Base-by-base conservation (phyloP, 2,888 invertebrate species). In the Fissipunctia ypsillon region DNA sequence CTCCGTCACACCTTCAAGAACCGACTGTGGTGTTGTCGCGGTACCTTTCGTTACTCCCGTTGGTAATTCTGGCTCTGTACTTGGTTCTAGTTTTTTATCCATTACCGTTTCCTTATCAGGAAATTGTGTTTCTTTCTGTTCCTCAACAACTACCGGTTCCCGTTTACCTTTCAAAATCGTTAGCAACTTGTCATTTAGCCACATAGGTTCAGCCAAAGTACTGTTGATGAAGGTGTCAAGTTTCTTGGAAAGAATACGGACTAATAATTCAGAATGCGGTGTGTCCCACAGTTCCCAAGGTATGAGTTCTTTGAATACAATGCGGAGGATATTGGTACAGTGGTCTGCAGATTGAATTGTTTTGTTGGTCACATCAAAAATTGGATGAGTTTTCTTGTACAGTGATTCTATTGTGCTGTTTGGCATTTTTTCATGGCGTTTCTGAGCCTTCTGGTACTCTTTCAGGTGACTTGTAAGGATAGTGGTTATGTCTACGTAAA, bases 231-330 rank as follows among this genome's bases (percentile, higher is more conserved):
- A 96, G 28, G 89, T 90, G 68, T 97, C 95, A 1, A 97, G 91
- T 84, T 96, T 97, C 87, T 97, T 97, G 0, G 97, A 96, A 65
- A 97, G 84, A 78, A 97, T 97, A 54, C 97, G 96, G 7, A 97
- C 95, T 6, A 97, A 90, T 45, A 97, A 90, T 89, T 97, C 97
- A 0, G 97, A 97, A 63, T 97, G 97, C 19, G 97, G 96, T 0
- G 97, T 97, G 81, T 97, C 97, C 95, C 97, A 97, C 6, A 97
- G 88, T 87, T 97, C 97, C 97, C 97, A 97, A 1, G 97, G 97
- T 2, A 97, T 93, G 45, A 97, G 95, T 86, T 97, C 97, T 84
- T 97, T 96, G 19, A 97, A 90, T 19, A 97, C 90, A 16, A 96
- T 94, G n/a, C 97, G 95, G 38, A 97, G 90, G 75, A 97, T 95